A percentile compares a stretch with the other conserved stretches of the same genome.
Conservation (phyloP, 2,113 vertebrate genomes). For the Myotis yumanensis region DNA sequence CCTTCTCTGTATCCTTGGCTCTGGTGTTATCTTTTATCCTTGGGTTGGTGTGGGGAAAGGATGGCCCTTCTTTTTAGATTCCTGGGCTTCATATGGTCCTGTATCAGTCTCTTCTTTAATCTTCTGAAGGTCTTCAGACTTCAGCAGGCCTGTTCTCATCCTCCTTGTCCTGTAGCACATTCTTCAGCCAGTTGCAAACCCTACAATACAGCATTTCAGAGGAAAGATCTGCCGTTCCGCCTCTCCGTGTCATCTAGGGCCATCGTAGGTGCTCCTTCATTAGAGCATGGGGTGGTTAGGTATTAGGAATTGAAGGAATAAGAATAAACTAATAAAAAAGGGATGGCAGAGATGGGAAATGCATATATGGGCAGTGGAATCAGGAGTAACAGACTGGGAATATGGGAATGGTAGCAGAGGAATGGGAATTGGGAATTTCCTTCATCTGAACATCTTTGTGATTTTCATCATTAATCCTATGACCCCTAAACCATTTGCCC, state of each 20-base stretch:
- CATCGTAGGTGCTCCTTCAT: neutral
- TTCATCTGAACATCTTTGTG: conserved; percentile 59
- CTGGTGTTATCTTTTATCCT: neutral
- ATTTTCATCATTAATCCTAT: conserved; percentile 46
- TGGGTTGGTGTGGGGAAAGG: neutral
- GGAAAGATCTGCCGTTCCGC: neutral
- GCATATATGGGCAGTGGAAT: neutral
- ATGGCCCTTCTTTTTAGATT: neutral
- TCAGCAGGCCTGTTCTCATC: neutral
- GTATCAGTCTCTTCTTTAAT: neutral
- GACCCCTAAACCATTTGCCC: conserved; percentile 68
- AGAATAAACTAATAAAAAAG: neutral
- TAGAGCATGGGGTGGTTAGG: neutral
- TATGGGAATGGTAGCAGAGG: neutral
- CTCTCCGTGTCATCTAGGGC: neutral
- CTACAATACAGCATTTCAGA: neutral
- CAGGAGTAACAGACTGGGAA: neutral
- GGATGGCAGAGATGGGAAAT: conserved; percentile 10
- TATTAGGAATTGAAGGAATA: neutral
- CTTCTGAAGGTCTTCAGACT: neutral
- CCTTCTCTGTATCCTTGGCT: neutral
- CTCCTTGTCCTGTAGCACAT: neutral
- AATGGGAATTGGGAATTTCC: conserved; percentile 37
- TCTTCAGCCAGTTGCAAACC: neutral
- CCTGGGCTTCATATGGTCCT: neutral